Conservation (phyloP, 1,140 invertebrate species). For the Polypedilum vanderplanki region DNA sequence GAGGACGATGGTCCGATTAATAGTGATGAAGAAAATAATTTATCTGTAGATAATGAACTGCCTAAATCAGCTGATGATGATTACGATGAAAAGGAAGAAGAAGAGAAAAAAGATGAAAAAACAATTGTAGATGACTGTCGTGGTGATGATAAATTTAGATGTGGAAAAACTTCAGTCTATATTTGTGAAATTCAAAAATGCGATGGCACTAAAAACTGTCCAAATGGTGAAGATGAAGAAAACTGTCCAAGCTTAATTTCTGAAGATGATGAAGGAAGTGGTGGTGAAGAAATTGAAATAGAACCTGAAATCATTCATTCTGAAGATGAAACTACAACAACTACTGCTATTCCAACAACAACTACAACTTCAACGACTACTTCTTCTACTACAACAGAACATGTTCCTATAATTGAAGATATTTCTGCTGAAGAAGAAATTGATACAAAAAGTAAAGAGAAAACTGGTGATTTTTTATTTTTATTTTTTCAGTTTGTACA, state of each 20-base stretch:
- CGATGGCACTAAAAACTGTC: constrained; percentile 52
- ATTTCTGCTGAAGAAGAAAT: background rate
- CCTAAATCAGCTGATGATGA: background rate
- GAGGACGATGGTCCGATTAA: background rate
- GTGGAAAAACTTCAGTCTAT: constrained; percentile 37
- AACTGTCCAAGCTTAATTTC: constrained; percentile 38
- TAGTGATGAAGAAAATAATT: constrained; percentile 12
- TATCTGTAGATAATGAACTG: constrained; percentile 6
- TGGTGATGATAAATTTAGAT: constrained; percentile 50
- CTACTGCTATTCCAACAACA: too few species aligned
- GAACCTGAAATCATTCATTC: background rate
- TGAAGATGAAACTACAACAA: constrained; percentile 34
- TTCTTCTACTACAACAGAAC: background rate
- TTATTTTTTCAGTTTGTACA: constrained; percentile 30
- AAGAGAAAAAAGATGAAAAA: background rate
- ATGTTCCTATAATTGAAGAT: background rate
- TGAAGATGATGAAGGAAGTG: background rate
- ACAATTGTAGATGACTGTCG: constrained; percentile 41
- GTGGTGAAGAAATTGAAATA: background rate
- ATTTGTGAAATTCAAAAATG: constrained; percentile 51
- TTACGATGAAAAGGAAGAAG: background rate
- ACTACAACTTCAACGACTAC: too few species aligned
- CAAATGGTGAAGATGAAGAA: constrained; percentile 50
- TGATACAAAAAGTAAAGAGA: background rate
- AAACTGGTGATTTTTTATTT: constrained; percentile 29